phyloP scores from a whole-genome alignment of 2,113 vertebrate species.

The Nothocercus julius region DNA sequence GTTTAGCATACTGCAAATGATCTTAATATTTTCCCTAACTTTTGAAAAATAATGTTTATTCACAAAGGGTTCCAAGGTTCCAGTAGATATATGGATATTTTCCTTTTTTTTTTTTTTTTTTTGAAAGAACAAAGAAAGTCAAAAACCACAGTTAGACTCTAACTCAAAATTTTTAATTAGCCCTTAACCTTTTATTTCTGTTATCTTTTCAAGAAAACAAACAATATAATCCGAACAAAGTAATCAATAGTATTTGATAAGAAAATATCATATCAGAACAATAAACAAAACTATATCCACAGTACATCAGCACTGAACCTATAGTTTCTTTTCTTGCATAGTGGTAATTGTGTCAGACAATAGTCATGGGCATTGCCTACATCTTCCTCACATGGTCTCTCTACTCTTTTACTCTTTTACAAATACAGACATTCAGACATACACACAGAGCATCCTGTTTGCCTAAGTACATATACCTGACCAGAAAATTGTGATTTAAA shows the following conservation, averaged over 20 bases:
- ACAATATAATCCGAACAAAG: background rate
- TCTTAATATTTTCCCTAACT: background rate
- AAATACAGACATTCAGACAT: too few relatives aligned
- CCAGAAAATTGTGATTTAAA: accelerated
- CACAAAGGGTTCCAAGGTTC: background rate
- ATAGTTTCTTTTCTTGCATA: background rate
- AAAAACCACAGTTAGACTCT: background rate
- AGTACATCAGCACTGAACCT: background rate
- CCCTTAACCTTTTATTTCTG: background rate
- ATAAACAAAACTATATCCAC: background rate
- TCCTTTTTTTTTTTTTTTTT: accelerated
- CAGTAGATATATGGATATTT: too few relatives aligned
- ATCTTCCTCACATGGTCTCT: background rate
- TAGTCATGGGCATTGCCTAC: accelerated
- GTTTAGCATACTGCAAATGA: background rate
- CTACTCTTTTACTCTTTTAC: background rate
- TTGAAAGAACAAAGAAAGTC: background rate
- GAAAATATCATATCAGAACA: background rate
- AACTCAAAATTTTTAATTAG: background rate
- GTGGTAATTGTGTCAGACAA: background rate
- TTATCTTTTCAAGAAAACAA: background rate
- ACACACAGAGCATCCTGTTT: too few relatives aligned
- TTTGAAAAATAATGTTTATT: background rate
- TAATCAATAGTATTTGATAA: background rate
- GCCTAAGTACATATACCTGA: too few relatives aligned